Base-by-base conservation (phyloP, 2,113 vertebrate species). In the Podocnemis expansa region DNA sequence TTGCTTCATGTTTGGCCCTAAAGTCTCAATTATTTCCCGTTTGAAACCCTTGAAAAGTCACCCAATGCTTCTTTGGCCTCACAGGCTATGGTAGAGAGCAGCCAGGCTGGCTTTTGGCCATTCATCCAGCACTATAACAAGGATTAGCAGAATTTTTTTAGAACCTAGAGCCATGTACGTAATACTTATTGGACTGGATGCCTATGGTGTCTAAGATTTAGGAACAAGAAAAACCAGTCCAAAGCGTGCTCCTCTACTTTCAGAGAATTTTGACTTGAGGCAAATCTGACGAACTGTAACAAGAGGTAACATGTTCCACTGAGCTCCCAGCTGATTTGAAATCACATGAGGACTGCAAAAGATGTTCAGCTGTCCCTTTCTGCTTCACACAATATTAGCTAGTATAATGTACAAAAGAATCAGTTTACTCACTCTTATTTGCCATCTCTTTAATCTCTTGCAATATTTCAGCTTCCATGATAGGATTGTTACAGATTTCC, bases 401-500 rank as follows among this genome's bases (percentile, higher is more conserved):
- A 51, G 38, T 80, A 56, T 31, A 52, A 24, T 1, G 10, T 9
- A 55, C 52, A 2, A 47, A 56, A 58, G 25, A 41, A 38, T 63
- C 34, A 14, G 17, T n/a, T 60, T 83, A 96, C 99, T 99, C 98
- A 99, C 99, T 99, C 95, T 98, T 98, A 90, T 98, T 97, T 89
- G 99, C 99, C 43, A 98, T 98, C 79, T 98, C 98, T 93, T 98
- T 99, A 93, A 99, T 99, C 97, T 98, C 98, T 84, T 82, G 98
- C 88, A 99, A 98, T 63, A 99, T 98, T 96, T 99, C 99, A 31
- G 97, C 98, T 95, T 99, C 99, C 98, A 99, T 99, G 8, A 97
- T 97, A 4, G 98, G 98, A n/a, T 99, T 98, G 93, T 99, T 99
- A 97, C 99, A 99, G 95, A 99, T 98, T 87, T 99, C 99, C 82